phyloP scores from a whole-genome alignment of 2,888 invertebrate genomes.

The Gryllus longicercus region DNA sequence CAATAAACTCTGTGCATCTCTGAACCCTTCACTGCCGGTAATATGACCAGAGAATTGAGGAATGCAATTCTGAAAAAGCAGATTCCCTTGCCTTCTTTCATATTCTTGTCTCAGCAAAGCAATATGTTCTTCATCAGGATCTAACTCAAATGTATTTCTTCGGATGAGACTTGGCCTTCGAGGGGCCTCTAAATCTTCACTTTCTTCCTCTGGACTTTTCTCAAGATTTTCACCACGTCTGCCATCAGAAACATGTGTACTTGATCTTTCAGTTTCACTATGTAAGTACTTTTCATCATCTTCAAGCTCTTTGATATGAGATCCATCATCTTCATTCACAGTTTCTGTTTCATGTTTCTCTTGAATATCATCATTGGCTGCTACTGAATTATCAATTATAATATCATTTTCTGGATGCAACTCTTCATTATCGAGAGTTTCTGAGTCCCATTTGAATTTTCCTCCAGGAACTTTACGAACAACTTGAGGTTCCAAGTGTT shows the following conservation, averaged over 20 bases:
- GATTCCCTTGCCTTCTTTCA: constrained; percentile 57
- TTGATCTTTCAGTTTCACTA: not conserved
- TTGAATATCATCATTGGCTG: not conserved
- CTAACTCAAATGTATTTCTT: constrained; percentile 50
- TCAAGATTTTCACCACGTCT: not conserved
- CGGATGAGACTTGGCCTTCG: constrained; percentile 43
- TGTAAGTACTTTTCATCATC: not conserved
- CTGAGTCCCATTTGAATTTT: constrained; percentile 35
- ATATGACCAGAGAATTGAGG: constrained; percentile 60
- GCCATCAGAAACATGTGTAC: not conserved
- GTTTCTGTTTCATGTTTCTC: constrained; percentile 18
- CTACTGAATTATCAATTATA: not conserved
- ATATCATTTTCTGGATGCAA: not conserved
- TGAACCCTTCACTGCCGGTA: constrained; percentile 45
- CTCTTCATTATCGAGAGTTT: not conserved
- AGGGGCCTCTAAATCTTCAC: not conserved
- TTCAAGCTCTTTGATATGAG: not conserved
- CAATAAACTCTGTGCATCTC: constrained; percentile 29
- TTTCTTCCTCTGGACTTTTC: not conserved
- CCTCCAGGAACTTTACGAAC: constrained; percentile 34
- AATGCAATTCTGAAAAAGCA: constrained; percentile 59
- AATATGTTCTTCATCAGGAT: constrained; percentile 48
- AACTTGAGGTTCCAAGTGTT: constrained; percentile 42
- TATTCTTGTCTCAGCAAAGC: constrained; percentile 52
- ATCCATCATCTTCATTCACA: not conserved